These are phyloP conservation scores for Phymanthus crucifer DNA, from an alignment of 92 coral and sea anemone genomes.

Conservation along the genomic window DNA sequence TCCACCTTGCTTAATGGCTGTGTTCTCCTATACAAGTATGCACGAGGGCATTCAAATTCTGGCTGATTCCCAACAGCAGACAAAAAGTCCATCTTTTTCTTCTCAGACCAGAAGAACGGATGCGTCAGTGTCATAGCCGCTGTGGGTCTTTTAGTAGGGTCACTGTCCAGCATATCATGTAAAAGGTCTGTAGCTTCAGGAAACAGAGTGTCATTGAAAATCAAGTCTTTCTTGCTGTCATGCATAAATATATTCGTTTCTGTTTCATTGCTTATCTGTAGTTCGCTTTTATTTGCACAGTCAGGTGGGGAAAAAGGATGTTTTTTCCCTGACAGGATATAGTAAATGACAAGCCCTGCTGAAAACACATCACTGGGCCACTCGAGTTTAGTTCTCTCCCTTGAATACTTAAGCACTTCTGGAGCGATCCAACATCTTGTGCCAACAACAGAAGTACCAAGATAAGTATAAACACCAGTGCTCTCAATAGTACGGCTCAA, in stretches of 20 bases:
- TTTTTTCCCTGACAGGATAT: conserved; percentile 38
- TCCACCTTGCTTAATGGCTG: conserved; percentile 26
- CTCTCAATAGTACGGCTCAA: not conserved
- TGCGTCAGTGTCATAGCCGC: conserved; percentile 27
- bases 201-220: conserved; percentile 2
- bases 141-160: conserved; percentile 35
- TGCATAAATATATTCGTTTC: conserved; percentile 34
- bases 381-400: not conserved
- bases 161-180: conserved; percentile 11
- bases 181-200: conserved; percentile 58
- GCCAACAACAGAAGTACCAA: not conserved
- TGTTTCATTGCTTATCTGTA: conserved; percentile 26
- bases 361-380: conserved; percentile 42
- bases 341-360: conserved; percentile 45
- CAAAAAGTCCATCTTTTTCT: conserved; percentile 46
- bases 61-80: conserved; percentile 53
- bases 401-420: not conserved
- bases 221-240: not conserved
- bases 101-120: conserved; percentile 63
- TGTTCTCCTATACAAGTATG: not conserved
- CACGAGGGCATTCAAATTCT: conserved; percentile 49
- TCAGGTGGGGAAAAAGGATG: conserved; percentile 51
- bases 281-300: not conserved
- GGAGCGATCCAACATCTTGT: conserved; percentile 9
- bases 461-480: not conserved